Conservation (phyloP, 2,888 invertebrate genomes). For the Biston stratarius region DNA sequence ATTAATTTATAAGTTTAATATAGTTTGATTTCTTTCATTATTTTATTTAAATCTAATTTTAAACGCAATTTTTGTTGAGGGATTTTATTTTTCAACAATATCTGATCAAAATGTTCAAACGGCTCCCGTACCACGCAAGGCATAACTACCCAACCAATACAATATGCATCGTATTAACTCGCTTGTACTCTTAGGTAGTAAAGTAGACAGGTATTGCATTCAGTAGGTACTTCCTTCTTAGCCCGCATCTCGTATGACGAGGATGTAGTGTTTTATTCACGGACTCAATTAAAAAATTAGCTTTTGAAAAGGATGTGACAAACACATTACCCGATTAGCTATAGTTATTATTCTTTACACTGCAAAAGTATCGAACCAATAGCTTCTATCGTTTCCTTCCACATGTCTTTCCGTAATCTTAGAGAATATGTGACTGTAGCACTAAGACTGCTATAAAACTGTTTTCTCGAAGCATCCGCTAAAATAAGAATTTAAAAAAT, state of each 20-base stretch:
- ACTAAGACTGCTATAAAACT: too few relatives aligned
- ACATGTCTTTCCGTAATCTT: too few relatives aligned
- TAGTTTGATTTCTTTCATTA: too few relatives aligned
- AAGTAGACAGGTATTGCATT: conserved; percentile 49
- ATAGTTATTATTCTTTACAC: not conserved
- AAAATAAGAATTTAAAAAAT: too few relatives aligned
- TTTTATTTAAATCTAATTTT: not conserved
- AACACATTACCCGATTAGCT: not conserved
- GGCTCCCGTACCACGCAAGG: conserved; percentile 46
- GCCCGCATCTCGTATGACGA: conserved; percentile 30
- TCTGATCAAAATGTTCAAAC: conserved; percentile 30
- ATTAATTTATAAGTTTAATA: too few relatives aligned
- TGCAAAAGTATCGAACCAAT: too few relatives aligned
- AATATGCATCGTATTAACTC: conserved; percentile 52
- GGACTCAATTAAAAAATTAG: not conserved
- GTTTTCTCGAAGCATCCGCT: too few relatives aligned
- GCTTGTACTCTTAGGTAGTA: conserved; percentile 23
- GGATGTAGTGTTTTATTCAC: conserved; percentile 34
- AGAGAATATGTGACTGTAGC: too few relatives aligned
- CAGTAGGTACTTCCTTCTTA: conserved; percentile 36
- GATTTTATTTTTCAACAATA: not conserved
- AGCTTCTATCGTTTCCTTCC: too few relatives aligned
- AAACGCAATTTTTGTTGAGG: not conserved
- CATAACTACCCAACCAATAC: conserved; percentile 48
- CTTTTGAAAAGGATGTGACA: not conserved